Evolutionary conservation across 2,113 vertebrate genomes (phyloP), one percentile per base, ranked within the genome.

Genomic region (Tragelaphus strepsiceros): DNA sequence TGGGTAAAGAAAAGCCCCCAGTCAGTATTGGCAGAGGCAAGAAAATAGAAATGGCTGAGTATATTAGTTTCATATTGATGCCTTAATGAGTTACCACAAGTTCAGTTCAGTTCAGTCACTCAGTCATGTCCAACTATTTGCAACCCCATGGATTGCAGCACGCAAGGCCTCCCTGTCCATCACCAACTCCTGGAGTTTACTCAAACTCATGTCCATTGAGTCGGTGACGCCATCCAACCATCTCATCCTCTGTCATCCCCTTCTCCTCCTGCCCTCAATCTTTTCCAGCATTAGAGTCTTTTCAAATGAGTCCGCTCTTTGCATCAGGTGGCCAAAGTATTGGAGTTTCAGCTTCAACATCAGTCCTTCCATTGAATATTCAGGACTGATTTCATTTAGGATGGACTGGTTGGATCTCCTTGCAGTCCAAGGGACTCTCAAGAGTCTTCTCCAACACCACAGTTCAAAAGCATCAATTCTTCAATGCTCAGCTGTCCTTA

Each of bases 401-500:
- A 71, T 71, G 64, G n/a, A 35, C n/a, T 71, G n/a, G 17, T 71
- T 71, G 17, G 64, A 35, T 71, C 64, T 71, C 5, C 8, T 35
- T 71, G 17, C 64, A 71, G 64, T 21, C 64, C n/a, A 71, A 21
- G 2, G 19, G n/a, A 71, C 64, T 11, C 64, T 35, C 64, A 71
- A 35, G 64, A 71, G n/a, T 35, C 64, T 71, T 71, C n/a, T 35
- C 64, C n/a, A 71, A 71, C 64, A 71, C 9, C n/a, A 35, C 17
- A 71, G n/a, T 21, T 67, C 64, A 35, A 67, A 67, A 67, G 32
- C 32, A 67, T 35, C 64, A 67, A 35, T 67, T 67, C 32, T 19
- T 67, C 0, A 0, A 8, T 1, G 0, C 32, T 67, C 32, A 35
- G 17, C 64, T 35, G 35, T 67, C 32, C 11, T 67, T 5, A 21